Percentiles rank a stretch among this genome's conserved stretches.
phyloP scores from a whole-genome alignment of 2,888 invertebrate genomes.

The Mongoloraphidia duomilia region DNA sequence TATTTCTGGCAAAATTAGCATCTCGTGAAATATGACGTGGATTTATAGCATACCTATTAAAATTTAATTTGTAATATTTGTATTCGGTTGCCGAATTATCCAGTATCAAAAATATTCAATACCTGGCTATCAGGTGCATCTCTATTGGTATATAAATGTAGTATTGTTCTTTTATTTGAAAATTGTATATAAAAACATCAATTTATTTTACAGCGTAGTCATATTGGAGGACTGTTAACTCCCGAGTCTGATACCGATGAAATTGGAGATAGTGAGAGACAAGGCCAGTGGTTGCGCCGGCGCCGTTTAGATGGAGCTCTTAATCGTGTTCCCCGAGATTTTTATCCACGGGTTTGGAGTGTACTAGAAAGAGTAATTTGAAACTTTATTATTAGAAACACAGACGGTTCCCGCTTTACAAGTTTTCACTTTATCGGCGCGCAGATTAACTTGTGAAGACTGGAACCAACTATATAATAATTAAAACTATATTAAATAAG shows the following conservation, averaged over 20 bases:
- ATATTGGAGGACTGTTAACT: conserved; percentile 30
- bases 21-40: too few relatives aligned
- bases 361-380: conserved; percentile 63
- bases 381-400: neutral
- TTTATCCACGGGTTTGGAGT: conserved; percentile 90
- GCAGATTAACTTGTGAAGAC: neutral
- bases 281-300: conserved; percentile 94
- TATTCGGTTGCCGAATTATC: too few relatives aligned
- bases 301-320: conserved; percentile 91
- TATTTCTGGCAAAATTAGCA: too few relatives aligned
- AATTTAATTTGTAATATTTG: too few relatives aligned
- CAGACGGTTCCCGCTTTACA: neutral
- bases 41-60: too few relatives aligned
- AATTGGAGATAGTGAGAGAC: conserved; percentile 58
- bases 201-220: conserved; percentile 30
- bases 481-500: conserved; percentile 4
- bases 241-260: conserved; percentile 32
- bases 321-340: conserved; percentile 91
- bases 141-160: neutral
- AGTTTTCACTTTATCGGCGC: too few relatives aligned
- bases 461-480: neutral
- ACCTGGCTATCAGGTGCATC: neutral
- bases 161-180: conserved; percentile 2
- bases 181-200: neutral
- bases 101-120: too few relatives aligned